A percentile compares a stretch with the other conserved stretches of the same genome.
Conservation (phyloP, 1,140 invertebrate genomes). For the Caenorhabditis tropicalis region DNA sequence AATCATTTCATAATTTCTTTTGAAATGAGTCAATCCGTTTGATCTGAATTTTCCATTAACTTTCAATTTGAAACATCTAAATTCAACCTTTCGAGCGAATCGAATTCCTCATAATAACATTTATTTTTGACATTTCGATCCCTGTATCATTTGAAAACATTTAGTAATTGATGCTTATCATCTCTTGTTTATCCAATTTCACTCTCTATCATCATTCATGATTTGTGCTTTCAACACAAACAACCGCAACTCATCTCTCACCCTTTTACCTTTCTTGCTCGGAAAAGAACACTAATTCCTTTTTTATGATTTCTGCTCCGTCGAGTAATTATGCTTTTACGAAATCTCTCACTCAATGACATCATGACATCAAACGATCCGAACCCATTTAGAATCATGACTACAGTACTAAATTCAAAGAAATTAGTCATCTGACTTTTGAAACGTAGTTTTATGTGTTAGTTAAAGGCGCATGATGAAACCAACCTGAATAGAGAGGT, state of each 20-base stretch:
- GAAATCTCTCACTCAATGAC: neutral
- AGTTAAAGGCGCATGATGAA: neutral
- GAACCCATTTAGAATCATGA: neutral
- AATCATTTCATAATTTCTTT: too few species aligned
- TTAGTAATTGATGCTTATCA: neutral
- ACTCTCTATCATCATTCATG: conserved; percentile 12
- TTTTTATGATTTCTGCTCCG: neutral
- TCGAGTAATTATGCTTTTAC: neutral
- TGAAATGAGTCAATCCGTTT: too few species aligned
- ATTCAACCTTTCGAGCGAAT: too few species aligned
- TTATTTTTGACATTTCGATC: neutral
- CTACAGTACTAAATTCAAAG: neutral
- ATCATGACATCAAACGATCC: neutral
- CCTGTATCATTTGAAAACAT: neutral
- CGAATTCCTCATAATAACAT: too few species aligned
- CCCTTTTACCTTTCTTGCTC: too few species aligned
- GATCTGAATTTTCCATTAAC: too few species aligned
- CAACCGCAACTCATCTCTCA: neutral
- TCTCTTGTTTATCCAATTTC: neutral
- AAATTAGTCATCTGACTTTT: neutral
- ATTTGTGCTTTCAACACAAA: neutral
- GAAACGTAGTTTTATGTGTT: neutral
- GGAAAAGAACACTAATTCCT: neutral
- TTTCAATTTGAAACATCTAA: too few species aligned
- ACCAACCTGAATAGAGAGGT: too few species aligned